phyloP scores from a whole-genome alignment of 2,797 vertebrate species.

The Neosalanx taihuensis region DNA sequence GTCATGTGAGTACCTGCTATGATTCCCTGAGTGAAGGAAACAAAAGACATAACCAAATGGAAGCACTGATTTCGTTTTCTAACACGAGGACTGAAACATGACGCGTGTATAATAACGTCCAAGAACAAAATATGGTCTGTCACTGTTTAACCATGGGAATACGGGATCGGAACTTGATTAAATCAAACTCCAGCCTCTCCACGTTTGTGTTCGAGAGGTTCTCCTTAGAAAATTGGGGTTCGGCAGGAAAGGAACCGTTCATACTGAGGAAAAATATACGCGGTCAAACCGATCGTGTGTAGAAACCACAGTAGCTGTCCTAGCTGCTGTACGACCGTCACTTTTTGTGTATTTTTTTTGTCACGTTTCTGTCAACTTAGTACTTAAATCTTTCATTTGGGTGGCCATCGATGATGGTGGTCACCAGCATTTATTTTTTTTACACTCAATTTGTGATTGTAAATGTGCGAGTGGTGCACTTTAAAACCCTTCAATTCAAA shows the following conservation, averaged over 20 bases:
- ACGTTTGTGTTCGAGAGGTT: background rate
- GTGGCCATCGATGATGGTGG: background rate
- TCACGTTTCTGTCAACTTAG: slow-evolving; percentile 1
- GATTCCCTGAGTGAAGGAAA: background rate
- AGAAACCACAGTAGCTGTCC: slow-evolving; percentile 2
- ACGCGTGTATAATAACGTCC: background rate
- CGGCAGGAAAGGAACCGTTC: background rate
- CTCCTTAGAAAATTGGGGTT: background rate
- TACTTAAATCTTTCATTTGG: slow-evolving; percentile 19
- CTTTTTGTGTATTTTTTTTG: background rate
- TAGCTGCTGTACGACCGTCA: background rate
- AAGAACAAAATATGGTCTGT: background rate
- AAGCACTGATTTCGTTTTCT: slow-evolving; percentile 7
- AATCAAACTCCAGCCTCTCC: no score
- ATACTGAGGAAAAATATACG: background rate
- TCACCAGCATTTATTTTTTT: slow-evolving; percentile 26
- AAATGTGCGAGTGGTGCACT: slow-evolving; percentile 27
- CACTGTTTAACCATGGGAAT: no score
- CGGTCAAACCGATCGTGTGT: background rate
- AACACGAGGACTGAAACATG: background rate
- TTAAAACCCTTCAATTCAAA: slow-evolving; percentile 22
- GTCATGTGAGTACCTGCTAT: background rate
- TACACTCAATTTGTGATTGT: slow-evolving; percentile 47
- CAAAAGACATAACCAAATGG: slow-evolving; percentile 11
- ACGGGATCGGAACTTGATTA: no score